Percentiles rank a stretch among this genome's conserved stretches.
Conservation (phyloP, 2,797 vertebrate species). For the Acrossocheilus wenchowensis region DNA sequence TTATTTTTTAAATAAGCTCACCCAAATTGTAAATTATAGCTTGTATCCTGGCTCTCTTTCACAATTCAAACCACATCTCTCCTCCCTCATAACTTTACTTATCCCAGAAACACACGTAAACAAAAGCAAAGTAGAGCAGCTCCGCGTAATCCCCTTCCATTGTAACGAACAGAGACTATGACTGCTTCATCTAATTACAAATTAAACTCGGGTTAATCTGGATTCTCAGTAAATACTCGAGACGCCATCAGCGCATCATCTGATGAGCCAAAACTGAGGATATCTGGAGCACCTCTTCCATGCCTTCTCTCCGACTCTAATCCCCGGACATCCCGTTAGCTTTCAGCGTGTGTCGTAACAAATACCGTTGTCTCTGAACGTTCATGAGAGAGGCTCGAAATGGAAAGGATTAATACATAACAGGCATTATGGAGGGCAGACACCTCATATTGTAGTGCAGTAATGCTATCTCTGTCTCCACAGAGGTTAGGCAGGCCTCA, state of each 20-base stretch:
- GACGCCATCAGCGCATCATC: constrained; percentile 54
- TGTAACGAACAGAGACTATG: constrained; percentile 26
- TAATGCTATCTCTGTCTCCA: constrained; percentile 38
- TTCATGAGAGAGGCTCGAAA: constrained; percentile 47
- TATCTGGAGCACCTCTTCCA: constrained; percentile 62
- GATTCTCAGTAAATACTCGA: constrained; percentile 49
- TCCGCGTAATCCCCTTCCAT: constrained; percentile 58
- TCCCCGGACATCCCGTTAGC: constrained; percentile 62
- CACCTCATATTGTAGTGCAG: constrained; percentile 28
- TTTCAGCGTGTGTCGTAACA: constrained; percentile 59
- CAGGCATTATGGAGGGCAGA: constrained; percentile 46
- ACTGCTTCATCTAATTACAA: constrained; percentile 68
- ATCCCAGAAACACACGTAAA: constrained; percentile 30
- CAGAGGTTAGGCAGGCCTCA: constrained; percentile 15
- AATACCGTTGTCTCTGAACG: constrained; percentile 34
- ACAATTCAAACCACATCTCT: not conserved
- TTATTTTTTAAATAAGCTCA: not conserved
- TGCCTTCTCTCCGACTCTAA: constrained; percentile 62
- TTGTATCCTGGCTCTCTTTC: not conserved
- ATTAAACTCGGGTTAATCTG: constrained; percentile 62
- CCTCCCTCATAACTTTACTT: not conserved
- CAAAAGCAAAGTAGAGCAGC: constrained; percentile 56
- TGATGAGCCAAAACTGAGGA: constrained; percentile 60
- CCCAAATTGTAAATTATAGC: not conserved
- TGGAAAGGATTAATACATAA: constrained; percentile 54